Base-by-base conservation (phyloP, 2,797 vertebrate genomes). In the Potorous gilbertii region DNA sequence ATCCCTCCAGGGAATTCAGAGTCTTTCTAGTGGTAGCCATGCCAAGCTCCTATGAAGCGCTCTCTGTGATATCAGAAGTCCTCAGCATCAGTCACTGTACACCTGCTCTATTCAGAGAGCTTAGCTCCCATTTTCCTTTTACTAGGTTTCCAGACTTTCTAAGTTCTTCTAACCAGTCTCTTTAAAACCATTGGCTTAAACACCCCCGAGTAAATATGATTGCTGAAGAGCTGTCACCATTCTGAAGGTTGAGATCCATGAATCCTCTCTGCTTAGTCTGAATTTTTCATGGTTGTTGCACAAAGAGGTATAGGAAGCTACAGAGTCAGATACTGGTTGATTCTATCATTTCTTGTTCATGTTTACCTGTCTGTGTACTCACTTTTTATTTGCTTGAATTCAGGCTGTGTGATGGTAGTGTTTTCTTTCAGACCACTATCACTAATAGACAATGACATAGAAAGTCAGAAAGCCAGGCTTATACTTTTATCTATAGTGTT, bases 391-490 rank as follows among this genome's bases (percentile, higher is more conserved):
- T 56, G 4, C 56, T 66, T 93, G 54, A 1, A 28, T 55, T 87
- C 40, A 46, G 40, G 29, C 29, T 31, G 12, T 55, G 4, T 34
- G 18, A n/a, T n/a, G 54, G 28, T 90, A 31, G 28, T 40, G 8
- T 28, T 90, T 90, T 54, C 29, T 55, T 55, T 55, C 52, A 16
- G 28, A n/a, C 29, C 1, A 21, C 16, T 24, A 81, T 81, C 16
- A 81, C 66, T 90, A 55, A 55, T 18, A 13, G 50, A 34, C 10
- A 46, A 87, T 87, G 40, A 14, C 40, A 87, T 56, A 28, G 94
- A 92, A 95, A 91, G 46, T 91, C n/a, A 95, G 31, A 92, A 50
- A 92, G 93, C 59, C 5, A 93, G 57, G 81, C 40, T 92, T 95
- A 91, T 87, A 93, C 90, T 92, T 56, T 1, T 54, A 56, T 90